Base-by-base conservation (phyloP, 1,140 invertebrate species). In the Whitmania pigra region DNA sequence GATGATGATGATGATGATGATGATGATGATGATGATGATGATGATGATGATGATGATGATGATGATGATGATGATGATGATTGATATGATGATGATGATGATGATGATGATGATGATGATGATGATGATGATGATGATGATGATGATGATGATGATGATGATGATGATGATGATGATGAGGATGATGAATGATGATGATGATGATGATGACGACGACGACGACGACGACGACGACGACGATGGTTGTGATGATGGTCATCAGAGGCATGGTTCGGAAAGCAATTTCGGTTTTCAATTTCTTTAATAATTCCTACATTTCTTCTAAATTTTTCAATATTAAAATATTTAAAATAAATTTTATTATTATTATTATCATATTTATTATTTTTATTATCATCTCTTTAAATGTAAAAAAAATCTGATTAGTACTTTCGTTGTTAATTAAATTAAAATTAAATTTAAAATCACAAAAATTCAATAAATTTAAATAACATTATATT, bases 131-230 rank as follows among this genome's bases (percentile, higher is more conserved):
- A 57, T 9, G 54, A 57, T 9, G 54, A 57, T 57, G 54, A 57
- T 9, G 54, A 57, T 57, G 54, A 57, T 25, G 54, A 57, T 57
- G 54, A 57, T 57, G 54, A 57, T 57, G 54, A 57, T 25, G 54
- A 57, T 9, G 54, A 57, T 57, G 54, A 57, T 57, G 54, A 57
- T 9, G 54, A 57, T 9, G 54, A 57, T 9, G 54, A 57, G 2
- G 54, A 57, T 57, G 54, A 57, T n/a, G 54, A 57, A n/a, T n/a
- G 54, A 57, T 57, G 54, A 57, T 57, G 54, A 57, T 57, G 54
- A 57, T 57, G 54, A 57, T 57, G 54, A 57, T 9, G 54, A 57
- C 9, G 54, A 57, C 9, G 54, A 57, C 9, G 54, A 57, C 25
- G 54, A 57, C 5, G 54, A 57, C 25, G 54, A 57, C 25, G 25